Base-by-base conservation (phyloP, 1,140 invertebrate genomes). In the Hyles vespertilio region DNA sequence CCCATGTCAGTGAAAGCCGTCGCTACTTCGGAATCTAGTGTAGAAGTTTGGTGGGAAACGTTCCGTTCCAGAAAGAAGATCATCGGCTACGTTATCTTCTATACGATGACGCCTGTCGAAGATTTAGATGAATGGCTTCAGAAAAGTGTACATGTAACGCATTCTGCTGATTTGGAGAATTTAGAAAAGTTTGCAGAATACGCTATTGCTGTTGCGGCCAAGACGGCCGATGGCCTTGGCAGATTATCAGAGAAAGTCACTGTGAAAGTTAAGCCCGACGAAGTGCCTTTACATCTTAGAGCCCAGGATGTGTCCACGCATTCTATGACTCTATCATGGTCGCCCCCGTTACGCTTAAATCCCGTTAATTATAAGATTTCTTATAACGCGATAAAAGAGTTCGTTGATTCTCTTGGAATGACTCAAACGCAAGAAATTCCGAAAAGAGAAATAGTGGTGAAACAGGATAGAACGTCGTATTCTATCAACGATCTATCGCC, bases 11-110 rank as follows among this genome's bases (percentile, higher is more conserved):
- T 99, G 0, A 94, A 95, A 82, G 96, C 96, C 1, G 96, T 98
- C 8, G 97, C 97, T 0, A 98, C 96, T 0, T 97, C 96, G 1
- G 96, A 98, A 66, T 95, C 95, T 6, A 96, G 95, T 49, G 95
- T 98, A 0, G 96, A 98, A 89, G 95, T 99, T 2, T 98, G 97
- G 94, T 98, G 98, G 98, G 96, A 99, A 77, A 92, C 95, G 1
- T 96, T 98, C n/a, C 95, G 96, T 10, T 94, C 94, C 43, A 91
- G 95, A 50, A 93, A 93, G 62, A 93, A 97, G 79, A 93, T 98
- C 49, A 91, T 95, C 32, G 97, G 97, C n/a, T 99, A 98, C 75
- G 92, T 96, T 77, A 95, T 98, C 62, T 97, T 97, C 79, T 98
- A 97, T 75, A 97, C 96, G 2, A 97, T 96, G 92, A 96, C 95